Evolutionary conservation across 2,888 invertebrate genomes (phyloP).

Genomic region (Hofmannophila pseudospretella): DNA sequence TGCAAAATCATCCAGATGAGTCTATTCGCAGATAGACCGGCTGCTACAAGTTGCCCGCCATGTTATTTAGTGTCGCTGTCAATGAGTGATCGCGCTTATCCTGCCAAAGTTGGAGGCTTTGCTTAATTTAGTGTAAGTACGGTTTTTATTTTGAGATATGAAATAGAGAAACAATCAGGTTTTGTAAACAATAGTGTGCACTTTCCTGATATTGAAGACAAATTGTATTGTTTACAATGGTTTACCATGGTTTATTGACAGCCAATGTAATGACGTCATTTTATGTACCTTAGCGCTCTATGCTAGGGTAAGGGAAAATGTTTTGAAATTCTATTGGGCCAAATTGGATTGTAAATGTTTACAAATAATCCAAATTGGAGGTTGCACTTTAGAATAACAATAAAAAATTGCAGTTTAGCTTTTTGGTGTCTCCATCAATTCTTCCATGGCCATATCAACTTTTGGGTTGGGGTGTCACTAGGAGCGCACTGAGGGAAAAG

Average conservation of each 20-base stretch:
- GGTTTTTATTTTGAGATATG: constrained; percentile 1
- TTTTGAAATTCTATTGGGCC: too few relatives aligned
- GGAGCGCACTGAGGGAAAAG: too few relatives aligned
- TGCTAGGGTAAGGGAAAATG: too few relatives aligned
- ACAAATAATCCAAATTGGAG: too few relatives aligned
- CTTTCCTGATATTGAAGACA: constrained; percentile 8
- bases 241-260: constrained; percentile 68
- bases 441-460: too few relatives aligned
- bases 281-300: constrained; percentile 32
- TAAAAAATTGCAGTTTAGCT: too few relatives aligned
- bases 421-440: too few relatives aligned
- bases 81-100: constrained; percentile 59
- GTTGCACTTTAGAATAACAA: too few relatives aligned
- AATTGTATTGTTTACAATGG: constrained; percentile 60
- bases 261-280: constrained; percentile 75
- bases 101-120: constrained; percentile 40
- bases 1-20: constrained; percentile 45
- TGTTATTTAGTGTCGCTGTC: constrained; percentile 76
- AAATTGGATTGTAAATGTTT: too few relatives aligned
- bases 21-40: constrained; percentile 57
- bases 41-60: constrained; percentile 73
- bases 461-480: too few relatives aligned
- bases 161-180: neutral
- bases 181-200: too few relatives aligned
- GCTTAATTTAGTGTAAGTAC: constrained; percentile 43